Conservation (phyloP, 1,140 invertebrate species). For the Drosophila nasuta region DNA sequence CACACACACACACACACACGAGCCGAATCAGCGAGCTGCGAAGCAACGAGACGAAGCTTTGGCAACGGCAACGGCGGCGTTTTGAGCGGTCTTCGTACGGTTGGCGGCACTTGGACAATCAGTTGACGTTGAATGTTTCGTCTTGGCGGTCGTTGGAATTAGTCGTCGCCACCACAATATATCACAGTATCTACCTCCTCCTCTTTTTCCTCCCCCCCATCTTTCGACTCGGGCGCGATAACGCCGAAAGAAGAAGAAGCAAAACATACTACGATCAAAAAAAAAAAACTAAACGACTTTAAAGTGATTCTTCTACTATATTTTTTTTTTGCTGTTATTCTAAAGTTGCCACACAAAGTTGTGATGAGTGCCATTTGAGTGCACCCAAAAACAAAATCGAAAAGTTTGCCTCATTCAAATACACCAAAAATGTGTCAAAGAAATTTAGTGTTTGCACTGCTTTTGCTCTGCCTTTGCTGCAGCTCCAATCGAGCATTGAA, state of each 20-base stretch:
- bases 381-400: not conserved
- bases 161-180: conserved; percentile 26
- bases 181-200: no score
- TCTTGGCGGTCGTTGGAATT: conserved; percentile 74
- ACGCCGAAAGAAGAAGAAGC: no score
- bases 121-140: conserved; percentile 83
- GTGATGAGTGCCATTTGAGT: conserved; percentile 11
- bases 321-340: conserved; percentile 1
- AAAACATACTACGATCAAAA: no score
- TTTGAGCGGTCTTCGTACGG: conserved; percentile 75
- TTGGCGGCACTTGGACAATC: conserved; percentile 78
- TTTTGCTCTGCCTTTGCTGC: conserved; percentile 7
- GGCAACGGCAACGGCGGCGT: conserved; percentile 29
- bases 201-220: no score
- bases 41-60: conserved; percentile 21
- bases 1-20: conserved; percentile 25
- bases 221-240: no score
- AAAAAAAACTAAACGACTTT: no score
- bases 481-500: conserved; percentile 3
- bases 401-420: no score
- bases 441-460: not conserved
- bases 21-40: conserved; percentile 8
- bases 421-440: not conserved
- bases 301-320: not conserved
- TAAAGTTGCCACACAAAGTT: not conserved